phyloP scores from a whole-genome alignment of 2,888 invertebrate species.

The Didymodactylos carnosus region DNA sequence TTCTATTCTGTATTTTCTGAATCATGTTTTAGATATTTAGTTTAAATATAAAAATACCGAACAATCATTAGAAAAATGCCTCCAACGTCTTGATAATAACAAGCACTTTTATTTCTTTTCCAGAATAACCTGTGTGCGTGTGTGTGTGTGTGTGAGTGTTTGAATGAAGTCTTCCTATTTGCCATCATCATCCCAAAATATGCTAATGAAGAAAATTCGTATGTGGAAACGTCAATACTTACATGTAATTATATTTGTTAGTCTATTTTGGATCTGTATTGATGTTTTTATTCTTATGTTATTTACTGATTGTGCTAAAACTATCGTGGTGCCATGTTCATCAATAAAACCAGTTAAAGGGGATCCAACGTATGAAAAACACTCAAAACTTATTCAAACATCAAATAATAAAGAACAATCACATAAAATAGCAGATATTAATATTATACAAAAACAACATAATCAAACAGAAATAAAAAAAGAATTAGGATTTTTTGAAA shows the following conservation, averaged over 20 bases:
- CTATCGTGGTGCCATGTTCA: not conserved
- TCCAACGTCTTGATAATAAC: no score
- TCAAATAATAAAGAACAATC: not conserved
- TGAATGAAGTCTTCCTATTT: not conserved
- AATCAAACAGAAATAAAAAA: not conserved
- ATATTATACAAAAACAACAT: not conserved
- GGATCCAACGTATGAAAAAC: not conserved
- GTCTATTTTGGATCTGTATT: constrained; percentile 10
- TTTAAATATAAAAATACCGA: no score
- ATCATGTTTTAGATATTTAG: no score
- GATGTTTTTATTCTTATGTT: constrained; percentile 7
- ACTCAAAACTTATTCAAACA: not conserved
- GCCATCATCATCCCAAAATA: not conserved
- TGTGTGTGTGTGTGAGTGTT: no score
- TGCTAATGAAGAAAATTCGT: not conserved
- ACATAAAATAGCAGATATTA: not conserved
- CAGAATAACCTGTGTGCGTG: no score
- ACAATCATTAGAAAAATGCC: no score
- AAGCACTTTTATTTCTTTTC: no score
- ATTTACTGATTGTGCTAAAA: constrained; percentile 6
- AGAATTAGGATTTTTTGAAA: not conserved
- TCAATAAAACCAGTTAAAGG: not conserved
- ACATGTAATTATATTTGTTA: constrained; percentile 2
- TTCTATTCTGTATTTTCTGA: no score
- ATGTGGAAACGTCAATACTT: constrained; percentile 3